Conservation (phyloP, 2,113 vertebrate species). For the Triplophysa dalaica region DNA sequence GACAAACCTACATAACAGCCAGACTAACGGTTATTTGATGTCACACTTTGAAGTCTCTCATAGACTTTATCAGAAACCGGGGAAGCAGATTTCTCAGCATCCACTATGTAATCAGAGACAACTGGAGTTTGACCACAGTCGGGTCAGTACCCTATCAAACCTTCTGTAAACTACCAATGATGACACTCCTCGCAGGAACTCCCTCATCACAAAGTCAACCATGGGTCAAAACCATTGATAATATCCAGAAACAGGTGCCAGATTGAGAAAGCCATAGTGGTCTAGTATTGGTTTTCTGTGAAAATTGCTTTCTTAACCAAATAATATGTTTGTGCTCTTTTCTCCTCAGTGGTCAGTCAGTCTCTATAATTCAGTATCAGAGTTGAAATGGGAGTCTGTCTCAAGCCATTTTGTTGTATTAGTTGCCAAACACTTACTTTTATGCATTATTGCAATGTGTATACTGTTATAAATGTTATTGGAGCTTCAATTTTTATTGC, state of each 20-base stretch:
- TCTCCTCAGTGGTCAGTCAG: not conserved
- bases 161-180: slow-evolving; percentile 64
- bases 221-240: not conserved
- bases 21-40: not conserved
- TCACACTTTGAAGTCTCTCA: slow-evolving; percentile 13
- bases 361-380: not conserved
- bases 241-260: slow-evolving; percentile 3
- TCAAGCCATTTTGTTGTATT: not conserved
- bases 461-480: not conserved
- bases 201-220: slow-evolving; percentile 56
- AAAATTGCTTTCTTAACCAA: slow-evolving; percentile 21
- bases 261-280: slow-evolving; percentile 18
- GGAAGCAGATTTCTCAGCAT: slow-evolving; percentile 47
- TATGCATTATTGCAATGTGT: not conserved
- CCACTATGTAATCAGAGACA: slow-evolving; percentile 56
- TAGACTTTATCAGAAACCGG: slow-evolving; percentile 55
- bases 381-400: not conserved
- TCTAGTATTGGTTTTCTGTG: slow-evolving; percentile 3
- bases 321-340: slow-evolving; percentile 2
- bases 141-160: slow-evolving; percentile 64
- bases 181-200: slow-evolving; percentile 57
- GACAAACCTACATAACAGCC: slow-evolving; percentile 30
- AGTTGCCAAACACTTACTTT: not conserved
- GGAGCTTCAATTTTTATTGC: not conserved
- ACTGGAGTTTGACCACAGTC: slow-evolving; percentile 61